These are phyloP conservation scores for Oceanodroma leucorhoa DNA, from an alignment of 2,797 vertebrate genomes.

Conservation along the genomic window DNA sequence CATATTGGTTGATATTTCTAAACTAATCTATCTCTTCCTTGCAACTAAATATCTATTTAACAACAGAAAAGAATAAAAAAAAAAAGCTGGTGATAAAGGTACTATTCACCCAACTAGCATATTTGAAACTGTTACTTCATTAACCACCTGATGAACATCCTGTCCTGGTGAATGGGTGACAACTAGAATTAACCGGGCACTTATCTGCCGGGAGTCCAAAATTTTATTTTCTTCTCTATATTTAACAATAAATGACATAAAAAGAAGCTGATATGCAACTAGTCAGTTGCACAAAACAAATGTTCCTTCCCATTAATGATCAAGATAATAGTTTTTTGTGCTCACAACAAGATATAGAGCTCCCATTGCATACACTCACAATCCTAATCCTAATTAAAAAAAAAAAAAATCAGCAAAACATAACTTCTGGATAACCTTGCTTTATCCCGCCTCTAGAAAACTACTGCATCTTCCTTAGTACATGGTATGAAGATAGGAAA, in stretches of 20 bases:
- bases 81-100: neutral
- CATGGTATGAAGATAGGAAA: neutral
- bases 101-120: neutral
- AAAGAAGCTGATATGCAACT: neutral
- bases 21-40: neutral
- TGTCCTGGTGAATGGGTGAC: neutral
- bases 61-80: neutral
- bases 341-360: neutral
- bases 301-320: slow-evolving; percentile 4
- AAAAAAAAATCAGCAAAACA: neutral
- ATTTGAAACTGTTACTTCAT: neutral
- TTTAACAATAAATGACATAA: neutral
- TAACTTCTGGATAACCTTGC: neutral
- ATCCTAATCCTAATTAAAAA: neutral
- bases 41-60: neutral
- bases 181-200: neutral
- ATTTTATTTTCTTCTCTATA: neutral
- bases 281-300: neutral
- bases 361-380: neutral
- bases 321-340: neutral
- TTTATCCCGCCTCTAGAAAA: slow-evolving; percentile 11
- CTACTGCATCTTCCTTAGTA: neutral
- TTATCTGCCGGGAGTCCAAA: neutral
- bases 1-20: neutral
- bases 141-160: neutral